phyloP scores from a whole-genome alignment of 2,797 vertebrate species.

The Pagetopsis macropterus region DNA sequence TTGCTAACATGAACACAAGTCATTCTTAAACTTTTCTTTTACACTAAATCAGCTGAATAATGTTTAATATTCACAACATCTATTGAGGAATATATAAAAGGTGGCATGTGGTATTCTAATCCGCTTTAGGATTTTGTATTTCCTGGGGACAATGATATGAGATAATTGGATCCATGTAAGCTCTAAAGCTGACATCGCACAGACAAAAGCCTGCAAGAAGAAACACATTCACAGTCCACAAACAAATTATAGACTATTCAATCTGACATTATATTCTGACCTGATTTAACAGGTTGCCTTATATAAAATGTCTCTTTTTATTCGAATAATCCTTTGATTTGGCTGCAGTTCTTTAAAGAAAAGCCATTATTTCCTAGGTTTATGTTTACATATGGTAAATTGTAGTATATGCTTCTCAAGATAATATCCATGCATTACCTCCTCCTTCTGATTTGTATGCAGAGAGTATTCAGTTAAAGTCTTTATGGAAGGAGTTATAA shows the following conservation, averaged over 20 bases:
- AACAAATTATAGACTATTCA: conserved; percentile 7
- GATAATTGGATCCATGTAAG: conserved; percentile 24
- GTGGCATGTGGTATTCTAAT: conserved; percentile 18
- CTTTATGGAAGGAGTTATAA: conserved; percentile 49
- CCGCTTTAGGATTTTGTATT: conserved; percentile 13
- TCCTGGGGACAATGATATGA: conserved; percentile 7
- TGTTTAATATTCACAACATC: conserved; percentile 8
- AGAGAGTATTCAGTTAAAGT: conserved; percentile 19
- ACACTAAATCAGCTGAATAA: neutral
- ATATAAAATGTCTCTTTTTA: conserved; percentile 5
- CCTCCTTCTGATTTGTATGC: conserved; percentile 40
- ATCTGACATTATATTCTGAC: neutral
- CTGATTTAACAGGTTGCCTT: conserved; percentile 10
- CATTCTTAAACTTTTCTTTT: neutral
- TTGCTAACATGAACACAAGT: conserved; percentile 1
- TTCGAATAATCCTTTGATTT: neutral
- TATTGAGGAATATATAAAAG: conserved; percentile 1
- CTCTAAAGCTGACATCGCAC: conserved; percentile 15
- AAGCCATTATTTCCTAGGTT: neutral
- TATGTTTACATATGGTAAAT: conserved; percentile 13
- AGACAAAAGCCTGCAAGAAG: conserved; percentile 25
- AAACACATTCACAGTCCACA: conserved; percentile 11
- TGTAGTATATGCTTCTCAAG: neutral
- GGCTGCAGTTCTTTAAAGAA: neutral
- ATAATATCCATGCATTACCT: conserved; percentile 34